A percentile compares a stretch with the other conserved stretches of the same genome.
Conservation (phyloP, 2,888 invertebrate species). For the Eupithecia pulchellata region DNA sequence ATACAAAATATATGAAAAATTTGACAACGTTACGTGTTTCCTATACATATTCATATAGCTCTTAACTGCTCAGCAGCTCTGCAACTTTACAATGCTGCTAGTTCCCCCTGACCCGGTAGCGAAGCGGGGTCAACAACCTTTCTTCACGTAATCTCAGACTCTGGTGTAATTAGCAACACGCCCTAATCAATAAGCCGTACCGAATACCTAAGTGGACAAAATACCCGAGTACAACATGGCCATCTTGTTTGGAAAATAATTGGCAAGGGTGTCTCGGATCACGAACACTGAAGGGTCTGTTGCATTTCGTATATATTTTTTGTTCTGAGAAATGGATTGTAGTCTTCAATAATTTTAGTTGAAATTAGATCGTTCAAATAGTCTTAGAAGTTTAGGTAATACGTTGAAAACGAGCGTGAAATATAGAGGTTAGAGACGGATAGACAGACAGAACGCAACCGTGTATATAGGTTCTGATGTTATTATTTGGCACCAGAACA, state of each 20-base stretch:
- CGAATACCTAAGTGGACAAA: not conserved
- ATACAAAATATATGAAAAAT: too few relatives aligned
- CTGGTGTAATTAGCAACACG: not conserved
- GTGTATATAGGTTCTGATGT: not conserved
- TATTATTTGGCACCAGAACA: not conserved
- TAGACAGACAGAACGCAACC: not conserved
- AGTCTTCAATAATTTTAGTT: not conserved
- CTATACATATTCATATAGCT: not conserved
- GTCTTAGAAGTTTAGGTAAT: too few relatives aligned
- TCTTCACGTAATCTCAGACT: not conserved
- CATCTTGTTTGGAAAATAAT: not conserved
- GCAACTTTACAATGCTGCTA: not conserved
- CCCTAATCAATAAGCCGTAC: not conserved
- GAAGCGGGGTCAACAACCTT: conserved; percentile 4
- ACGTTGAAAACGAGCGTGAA: not conserved
- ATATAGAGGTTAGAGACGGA: not conserved
- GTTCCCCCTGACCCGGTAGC: not conserved
- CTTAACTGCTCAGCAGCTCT: not conserved
- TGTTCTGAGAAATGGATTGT: not conserved
- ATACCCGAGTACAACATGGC: not conserved
- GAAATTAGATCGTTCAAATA: too few relatives aligned
- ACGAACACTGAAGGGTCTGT: not conserved
- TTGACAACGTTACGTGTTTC: not conserved
- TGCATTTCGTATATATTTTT: not conserved
- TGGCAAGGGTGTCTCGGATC: not conserved